Evolutionary conservation across 2,888 invertebrate genomes (phyloP).

Genomic region (Aplocera efformata): DNA sequence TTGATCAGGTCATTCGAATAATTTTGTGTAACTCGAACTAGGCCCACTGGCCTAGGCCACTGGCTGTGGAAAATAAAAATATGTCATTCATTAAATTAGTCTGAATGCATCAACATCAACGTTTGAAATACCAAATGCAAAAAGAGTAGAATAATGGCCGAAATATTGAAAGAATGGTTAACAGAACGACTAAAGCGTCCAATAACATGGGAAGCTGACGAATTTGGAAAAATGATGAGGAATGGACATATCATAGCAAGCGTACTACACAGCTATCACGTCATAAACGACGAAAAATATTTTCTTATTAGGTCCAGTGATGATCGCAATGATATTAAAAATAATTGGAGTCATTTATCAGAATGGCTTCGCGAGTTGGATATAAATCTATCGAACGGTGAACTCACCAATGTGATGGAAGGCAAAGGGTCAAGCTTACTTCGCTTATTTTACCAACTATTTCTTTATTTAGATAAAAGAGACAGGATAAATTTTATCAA

Average conservation of each 20-base stretch:
- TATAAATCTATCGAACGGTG: conserved; percentile 62
- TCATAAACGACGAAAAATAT: conserved; percentile 79
- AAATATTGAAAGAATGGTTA: conserved; percentile 82
- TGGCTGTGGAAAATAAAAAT: too few relatives aligned
- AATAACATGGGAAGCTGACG: conserved; percentile 74
- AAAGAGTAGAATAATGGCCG: conserved; percentile 79
- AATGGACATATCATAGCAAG: conserved; percentile 80
- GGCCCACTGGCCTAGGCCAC: too few relatives aligned
- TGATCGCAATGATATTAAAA: conserved; percentile 59
- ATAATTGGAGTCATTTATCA: conserved; percentile 74
- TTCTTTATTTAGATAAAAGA: conserved; percentile 80
- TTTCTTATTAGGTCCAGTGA: conserved; percentile 64
- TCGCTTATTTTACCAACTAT: conserved; percentile 82
- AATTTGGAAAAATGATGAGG: conserved; percentile 78
- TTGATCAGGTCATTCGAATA: too few relatives aligned
- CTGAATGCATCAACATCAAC: background rate
- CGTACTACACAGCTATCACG: conserved; percentile 79
- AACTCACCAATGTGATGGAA: conserved; percentile 68
- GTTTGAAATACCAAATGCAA: background rate
- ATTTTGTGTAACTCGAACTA: too few relatives aligned
- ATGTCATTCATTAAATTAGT: background rate
- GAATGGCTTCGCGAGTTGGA: conserved; percentile 77
- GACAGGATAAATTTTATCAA: conserved; percentile 78
- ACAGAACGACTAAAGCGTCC: conserved; percentile 75
- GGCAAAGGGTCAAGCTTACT: conserved; percentile 74